Conservation (phyloP, 2,113 vertebrate genomes). For the Perca schrenkii region DNA sequence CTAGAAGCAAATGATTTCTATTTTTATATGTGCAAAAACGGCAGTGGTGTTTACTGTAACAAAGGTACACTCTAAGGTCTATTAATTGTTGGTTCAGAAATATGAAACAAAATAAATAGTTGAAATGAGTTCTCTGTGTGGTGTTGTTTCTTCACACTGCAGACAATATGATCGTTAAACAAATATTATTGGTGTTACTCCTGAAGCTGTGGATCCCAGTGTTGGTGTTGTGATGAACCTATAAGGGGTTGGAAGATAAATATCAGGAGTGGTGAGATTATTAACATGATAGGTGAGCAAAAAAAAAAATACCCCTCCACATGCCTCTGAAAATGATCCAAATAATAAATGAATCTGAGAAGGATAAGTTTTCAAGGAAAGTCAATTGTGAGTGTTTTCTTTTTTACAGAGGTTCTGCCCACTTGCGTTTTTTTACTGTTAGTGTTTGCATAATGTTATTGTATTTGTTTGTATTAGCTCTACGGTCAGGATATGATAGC, state of each 20-base stretch:
- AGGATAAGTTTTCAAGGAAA: too few species aligned
- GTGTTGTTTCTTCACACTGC: neutral
- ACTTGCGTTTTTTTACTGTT: too few species aligned
- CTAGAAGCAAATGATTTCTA: conserved; percentile 78
- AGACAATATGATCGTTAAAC: neutral
- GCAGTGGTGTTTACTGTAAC: conserved; percentile 65
- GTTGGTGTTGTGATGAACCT: neutral
- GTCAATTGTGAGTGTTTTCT: too few species aligned
- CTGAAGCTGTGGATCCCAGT: neutral
- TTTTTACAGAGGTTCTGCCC: too few species aligned
- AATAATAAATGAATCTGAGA: neutral
- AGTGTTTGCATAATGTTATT: too few species aligned
- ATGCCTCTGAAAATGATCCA: neutral
- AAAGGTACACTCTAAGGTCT: conserved; percentile 37
- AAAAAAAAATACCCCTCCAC: neutral
- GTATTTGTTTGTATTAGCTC: too few species aligned
- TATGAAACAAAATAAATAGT: conserved; percentile 66
- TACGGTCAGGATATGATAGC: too few species aligned
- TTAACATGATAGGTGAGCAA: neutral
- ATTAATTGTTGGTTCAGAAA: conserved; percentile 57
- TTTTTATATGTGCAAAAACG: conserved; percentile 81
- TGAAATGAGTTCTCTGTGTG: conserved; percentile 21
- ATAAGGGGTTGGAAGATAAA: neutral
- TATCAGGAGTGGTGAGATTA: neutral
- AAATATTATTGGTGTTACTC: neutral